Base-by-base conservation (phyloP, 2,113 vertebrate genomes). In the Trogon surrucura region DNA sequence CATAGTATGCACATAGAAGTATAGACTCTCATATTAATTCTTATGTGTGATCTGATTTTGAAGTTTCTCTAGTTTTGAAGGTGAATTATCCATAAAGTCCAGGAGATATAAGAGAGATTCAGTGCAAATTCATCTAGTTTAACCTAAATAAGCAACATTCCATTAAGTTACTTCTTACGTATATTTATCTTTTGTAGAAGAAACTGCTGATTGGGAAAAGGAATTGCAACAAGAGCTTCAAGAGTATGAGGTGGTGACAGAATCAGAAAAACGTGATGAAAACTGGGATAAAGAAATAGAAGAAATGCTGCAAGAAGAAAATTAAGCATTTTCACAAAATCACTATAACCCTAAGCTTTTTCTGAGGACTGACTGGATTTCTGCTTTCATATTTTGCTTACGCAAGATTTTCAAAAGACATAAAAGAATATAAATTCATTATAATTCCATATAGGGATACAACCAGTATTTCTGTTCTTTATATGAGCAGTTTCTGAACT, bases 241-340 rank as follows among this genome's bases (percentile, higher is more conserved):
- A 93, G 99, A 99, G 78, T 99, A 99, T 54, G 99, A 99, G 94
- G 99, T 99, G 87, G 99, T 99, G 86, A 96, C 98, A 1, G 99
- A 99, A 78, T 96, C 98, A 0, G 99, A 98, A 95, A 99, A 98
- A 92, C 98, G 97, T 65, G 99, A 99, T 75, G 98, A 99, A 80
- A 99, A 99, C 93, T 99, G 99, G 99, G 99, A 99, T 92, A 98
- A 99, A 75, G 99, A 99, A 98, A 99, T 99, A 53, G 99, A 99
- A 97, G 98, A 99, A 97, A 99, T 99, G 99, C 97, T 99, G 15
- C 98, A 99, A 94, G 98, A 98, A 22, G 98, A 98, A 70, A 98
- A 98, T 92, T 99, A 96, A 98, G 36, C 54, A 44, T 82, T 93
- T 95, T 77, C 81, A 65, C 23, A 30, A 91, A 89, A 95, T 71